Evolutionary conservation across 2,113 vertebrate species (phyloP), one percentile per base, ranked within the genome.

Genomic region (Bostrychus sinensis): DNA sequence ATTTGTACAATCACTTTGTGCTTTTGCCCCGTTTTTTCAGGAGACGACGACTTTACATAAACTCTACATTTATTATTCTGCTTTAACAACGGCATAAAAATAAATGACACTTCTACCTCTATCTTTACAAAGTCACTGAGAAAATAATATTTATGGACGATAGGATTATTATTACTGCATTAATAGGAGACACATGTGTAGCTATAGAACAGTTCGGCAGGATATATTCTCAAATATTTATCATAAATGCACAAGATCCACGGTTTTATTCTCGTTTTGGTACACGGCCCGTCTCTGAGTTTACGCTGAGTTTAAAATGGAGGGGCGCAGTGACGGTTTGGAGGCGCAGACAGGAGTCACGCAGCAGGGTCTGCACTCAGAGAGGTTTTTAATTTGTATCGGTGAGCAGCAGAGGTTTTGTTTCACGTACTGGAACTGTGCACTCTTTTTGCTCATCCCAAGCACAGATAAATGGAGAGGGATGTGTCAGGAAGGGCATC

Each of bases 1-100:
- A 88, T 82, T 88, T 89, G 82, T 91, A 91, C 89, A 90, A 81
- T 89, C 87, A 92, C 85, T 88, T 90, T 89, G 90, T 86, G 83
- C 86, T 88, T 88, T 74, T 89, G 73, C 82, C 55, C 63, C 60
- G 7, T 58, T 69, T 54, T 75, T 17, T 32, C 85, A 81, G 85
- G 78, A 87, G 84, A 91, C 86, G 75, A 82, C 88, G 84, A 82
- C 75, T 82, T 88, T 86, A 92, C 88, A 87, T 75, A 51, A 78
- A 85, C 68, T 83, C 79, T 77, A 88, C 80, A 77, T 46, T 10
- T 13, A 46, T 8, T 5, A 46, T 46, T 86, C 71, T 86, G 78
- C 81, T 83, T 72, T 63, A 70, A 83, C 75, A 80, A 84, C 66
- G 43, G 69, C 88, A 90, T 83, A 87, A 90, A 90, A 92, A 92